phyloP scores from a whole-genome alignment of 2,888 invertebrate genomes.

The Amitus sp. region DNA sequence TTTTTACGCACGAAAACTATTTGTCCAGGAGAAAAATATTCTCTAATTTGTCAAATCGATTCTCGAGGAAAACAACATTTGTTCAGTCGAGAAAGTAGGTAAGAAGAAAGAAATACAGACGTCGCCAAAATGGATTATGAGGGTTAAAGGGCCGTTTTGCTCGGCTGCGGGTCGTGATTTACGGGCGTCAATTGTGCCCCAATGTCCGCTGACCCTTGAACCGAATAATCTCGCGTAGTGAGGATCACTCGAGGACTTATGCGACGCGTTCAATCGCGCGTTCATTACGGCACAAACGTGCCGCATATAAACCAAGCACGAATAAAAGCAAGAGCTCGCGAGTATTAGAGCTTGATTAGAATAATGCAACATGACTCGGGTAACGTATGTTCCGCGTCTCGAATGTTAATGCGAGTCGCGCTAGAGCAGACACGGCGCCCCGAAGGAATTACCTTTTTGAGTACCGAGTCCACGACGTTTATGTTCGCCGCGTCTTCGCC shows the following conservation, averaged over 20 bases:
- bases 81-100: too few species aligned
- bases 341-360: constrained; percentile 56
- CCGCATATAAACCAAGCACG: constrained; percentile 50
- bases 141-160: neutral
- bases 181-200: constrained; percentile 29
- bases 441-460: constrained; percentile 6
- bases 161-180: constrained; percentile 26
- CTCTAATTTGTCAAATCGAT: too few species aligned
- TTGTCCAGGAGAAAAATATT: too few species aligned
- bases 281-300: constrained; percentile 56
- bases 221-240: constrained; percentile 28
- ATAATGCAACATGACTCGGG: constrained; percentile 56
- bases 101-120: neutral
- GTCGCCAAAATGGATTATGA: neutral
- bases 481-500: too few species aligned
- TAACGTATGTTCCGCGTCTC: constrained; percentile 48
- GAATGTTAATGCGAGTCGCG: constrained; percentile 54
- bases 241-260: constrained; percentile 26
- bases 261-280: constrained; percentile 50
- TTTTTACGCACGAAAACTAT: too few species aligned
- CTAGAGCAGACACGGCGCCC: constrained; percentile 43
- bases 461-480: constrained; percentile 21
- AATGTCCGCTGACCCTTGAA: constrained; percentile 32
- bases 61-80: too few species aligned
- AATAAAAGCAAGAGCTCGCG: constrained; percentile 48